Percentiles rank a stretch among this genome's conserved stretches.
phyloP scores from a whole-genome alignment of 2,888 invertebrate species.

The Drosophila formosana region DNA sequence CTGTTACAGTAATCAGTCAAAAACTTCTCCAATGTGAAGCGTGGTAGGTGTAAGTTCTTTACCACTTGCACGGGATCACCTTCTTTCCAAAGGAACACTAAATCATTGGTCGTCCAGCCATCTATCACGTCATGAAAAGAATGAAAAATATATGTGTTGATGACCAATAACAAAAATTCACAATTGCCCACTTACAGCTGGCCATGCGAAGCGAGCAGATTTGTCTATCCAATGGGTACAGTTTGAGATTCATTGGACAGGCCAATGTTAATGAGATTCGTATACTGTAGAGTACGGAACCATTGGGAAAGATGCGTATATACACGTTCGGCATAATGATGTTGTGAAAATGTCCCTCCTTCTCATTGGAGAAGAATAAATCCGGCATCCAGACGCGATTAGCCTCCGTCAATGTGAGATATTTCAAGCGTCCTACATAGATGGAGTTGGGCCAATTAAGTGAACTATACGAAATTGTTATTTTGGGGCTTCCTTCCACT shows the following conservation, averaged over 20 bases:
- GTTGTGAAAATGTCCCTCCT: conserved; percentile 98
- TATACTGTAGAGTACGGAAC: conserved; percentile 98
- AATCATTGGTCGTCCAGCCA: conserved; percentile 98
- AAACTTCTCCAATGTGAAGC: conserved; percentile 97
- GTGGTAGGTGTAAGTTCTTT: conserved; percentile 96
- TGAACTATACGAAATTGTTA: background rate
- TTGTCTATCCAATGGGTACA: conserved; percentile 98
- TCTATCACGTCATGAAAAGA: conserved; percentile 87
- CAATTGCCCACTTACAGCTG: conserved; percentile 94
- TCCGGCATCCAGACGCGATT: conserved; percentile 99
- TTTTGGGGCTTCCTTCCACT: conserved; percentile 70
- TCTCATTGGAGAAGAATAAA: conserved; percentile 98
- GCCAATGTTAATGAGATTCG: conserved; percentile 97
- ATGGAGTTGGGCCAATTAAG: background rate
- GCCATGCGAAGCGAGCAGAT: conserved; percentile 97
- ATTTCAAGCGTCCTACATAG: conserved; percentile 91
- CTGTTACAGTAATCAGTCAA: conserved; percentile 98
- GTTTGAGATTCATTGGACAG: conserved; percentile 98
- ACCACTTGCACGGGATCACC: conserved; percentile 98
- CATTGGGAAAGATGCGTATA: conserved; percentile 97
- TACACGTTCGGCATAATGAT: conserved; percentile 99
- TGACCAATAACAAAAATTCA: background rate
- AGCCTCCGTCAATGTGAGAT: conserved; percentile 96
- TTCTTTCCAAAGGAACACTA: conserved; percentile 98
- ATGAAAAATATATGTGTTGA: conserved; percentile 2